These are phyloP conservation scores for Dendrophyllia cribrosa DNA, from an alignment of 64 coral and sea anemone species.

Conservation along the genomic window DNA sequence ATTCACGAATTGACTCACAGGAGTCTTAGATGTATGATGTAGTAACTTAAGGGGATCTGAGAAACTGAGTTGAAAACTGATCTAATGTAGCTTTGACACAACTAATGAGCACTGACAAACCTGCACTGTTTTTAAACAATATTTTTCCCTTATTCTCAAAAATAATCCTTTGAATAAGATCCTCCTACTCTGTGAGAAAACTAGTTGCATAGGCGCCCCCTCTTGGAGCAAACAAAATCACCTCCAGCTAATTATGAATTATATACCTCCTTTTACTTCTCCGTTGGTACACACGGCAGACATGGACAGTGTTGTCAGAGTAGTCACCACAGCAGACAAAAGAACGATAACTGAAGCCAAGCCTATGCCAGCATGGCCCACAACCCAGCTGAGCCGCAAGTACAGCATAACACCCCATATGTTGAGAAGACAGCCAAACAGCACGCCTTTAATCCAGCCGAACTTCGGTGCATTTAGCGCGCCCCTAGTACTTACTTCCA, in stretches of 20 bases:
- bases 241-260: background rate
- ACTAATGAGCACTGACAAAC: too few species aligned
- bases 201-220: too few species aligned
- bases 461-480: constrained; percentile 69
- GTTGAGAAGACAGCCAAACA: constrained; percentile 92
- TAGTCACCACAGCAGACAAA: constrained; percentile 89
- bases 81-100: too few species aligned
- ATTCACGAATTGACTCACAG: too few species aligned
- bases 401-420: constrained; percentile 99
- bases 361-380: constrained; percentile 96
- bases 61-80: too few species aligned
- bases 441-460: constrained; percentile 98
- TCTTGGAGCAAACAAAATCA: background rate
- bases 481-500: background rate
- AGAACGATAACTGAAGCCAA: constrained; percentile 85
- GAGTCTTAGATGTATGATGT: too few species aligned
- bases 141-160: too few species aligned
- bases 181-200: too few species aligned
- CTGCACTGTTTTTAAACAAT: too few species aligned
- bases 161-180: too few species aligned
- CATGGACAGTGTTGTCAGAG: constrained; percentile 92
- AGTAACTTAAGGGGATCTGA: too few species aligned
- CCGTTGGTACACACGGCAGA: constrained; percentile 99
- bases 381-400: constrained; percentile 87
- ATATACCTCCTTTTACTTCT: constrained; percentile 94